Conservation (phyloP, 1,140 invertebrate species). For the Pseudoatta argentina region DNA sequence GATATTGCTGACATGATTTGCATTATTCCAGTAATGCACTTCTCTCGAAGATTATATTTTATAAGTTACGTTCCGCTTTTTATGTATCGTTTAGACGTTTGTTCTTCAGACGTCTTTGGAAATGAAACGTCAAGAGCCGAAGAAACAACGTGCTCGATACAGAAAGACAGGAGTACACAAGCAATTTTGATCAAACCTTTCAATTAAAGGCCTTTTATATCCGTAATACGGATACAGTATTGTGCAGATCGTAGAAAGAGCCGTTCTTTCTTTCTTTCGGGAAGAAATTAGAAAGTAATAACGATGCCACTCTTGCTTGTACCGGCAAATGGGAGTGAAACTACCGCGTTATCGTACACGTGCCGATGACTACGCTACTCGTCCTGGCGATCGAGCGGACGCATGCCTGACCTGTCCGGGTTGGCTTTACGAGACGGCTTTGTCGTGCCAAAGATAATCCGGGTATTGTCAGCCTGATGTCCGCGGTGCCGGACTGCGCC, state of each 20-base stretch:
- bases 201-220: not conserved
- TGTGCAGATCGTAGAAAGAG: not conserved
- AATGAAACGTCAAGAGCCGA: not conserved
- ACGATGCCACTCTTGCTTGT: not conserved
- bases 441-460: slow-evolving; percentile 74
- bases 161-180: not conserved
- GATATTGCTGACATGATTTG: not conserved
- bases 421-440: slow-evolving; percentile 71
- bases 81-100: not conserved
- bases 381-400: slow-evolving; percentile 19
- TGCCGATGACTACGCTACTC: slow-evolving; percentile 43
- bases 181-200: not conserved
- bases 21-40: not conserved
- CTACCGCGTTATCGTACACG: slow-evolving; percentile 24
- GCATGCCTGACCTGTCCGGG: slow-evolving; percentile 52
- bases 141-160: not conserved
- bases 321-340: slow-evolving; percentile 1
- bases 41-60: slow-evolving; percentile 4
- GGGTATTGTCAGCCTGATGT: slow-evolving; percentile 70
- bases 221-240: not conserved
- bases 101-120: not conserved
- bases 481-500: slow-evolving; percentile 54
- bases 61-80: not conserved
- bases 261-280: not conserved
- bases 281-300: slow-evolving; percentile 9